phyloP scores from a whole-genome alignment of 2,888 invertebrate genomes.

The Agrotis puta region DNA sequence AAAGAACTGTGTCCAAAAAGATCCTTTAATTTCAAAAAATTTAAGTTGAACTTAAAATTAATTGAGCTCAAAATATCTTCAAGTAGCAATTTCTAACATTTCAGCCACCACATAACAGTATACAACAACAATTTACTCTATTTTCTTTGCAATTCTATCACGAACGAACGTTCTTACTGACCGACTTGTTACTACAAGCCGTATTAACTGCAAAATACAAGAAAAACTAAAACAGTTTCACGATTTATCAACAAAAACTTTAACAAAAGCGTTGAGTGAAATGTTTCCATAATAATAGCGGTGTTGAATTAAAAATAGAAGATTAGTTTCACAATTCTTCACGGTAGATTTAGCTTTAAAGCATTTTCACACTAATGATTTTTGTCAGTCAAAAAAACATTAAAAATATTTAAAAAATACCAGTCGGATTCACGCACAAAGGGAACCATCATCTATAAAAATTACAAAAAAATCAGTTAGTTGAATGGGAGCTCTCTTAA shows the following conservation, averaged over 20 bases:
- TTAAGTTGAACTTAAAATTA: no score
- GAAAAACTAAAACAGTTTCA: constrained; percentile 48
- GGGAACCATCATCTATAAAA: no score
- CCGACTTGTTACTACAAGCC: constrained; percentile 37
- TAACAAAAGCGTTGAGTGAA: constrained; percentile 33
- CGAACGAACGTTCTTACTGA: constrained; percentile 41
- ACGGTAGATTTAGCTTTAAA: constrained; percentile 14
- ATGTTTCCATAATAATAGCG: constrained; percentile 20
- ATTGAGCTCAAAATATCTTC: not conserved
- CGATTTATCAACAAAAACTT: constrained; percentile 39
- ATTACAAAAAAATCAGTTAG: no score
- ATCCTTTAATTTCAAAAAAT: no score
- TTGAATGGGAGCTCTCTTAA: no score
- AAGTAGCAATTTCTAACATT: constrained; percentile 11
- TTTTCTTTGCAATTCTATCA: constrained; percentile 54
- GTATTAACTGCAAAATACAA: constrained; percentile 29
- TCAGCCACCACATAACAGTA: constrained; percentile 29
- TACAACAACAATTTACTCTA: constrained; percentile 5
- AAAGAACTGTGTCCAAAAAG: no score
- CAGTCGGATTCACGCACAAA: no score
- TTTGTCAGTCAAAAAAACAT: not conserved
- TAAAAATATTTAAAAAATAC: not conserved
- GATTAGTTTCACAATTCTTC: not conserved
- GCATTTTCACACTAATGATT: not conserved
- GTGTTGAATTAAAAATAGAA: constrained; percentile 26